phyloP scores from a whole-genome alignment of 2,113 vertebrate species.

The Tretioscincus oriximinensis region DNA sequence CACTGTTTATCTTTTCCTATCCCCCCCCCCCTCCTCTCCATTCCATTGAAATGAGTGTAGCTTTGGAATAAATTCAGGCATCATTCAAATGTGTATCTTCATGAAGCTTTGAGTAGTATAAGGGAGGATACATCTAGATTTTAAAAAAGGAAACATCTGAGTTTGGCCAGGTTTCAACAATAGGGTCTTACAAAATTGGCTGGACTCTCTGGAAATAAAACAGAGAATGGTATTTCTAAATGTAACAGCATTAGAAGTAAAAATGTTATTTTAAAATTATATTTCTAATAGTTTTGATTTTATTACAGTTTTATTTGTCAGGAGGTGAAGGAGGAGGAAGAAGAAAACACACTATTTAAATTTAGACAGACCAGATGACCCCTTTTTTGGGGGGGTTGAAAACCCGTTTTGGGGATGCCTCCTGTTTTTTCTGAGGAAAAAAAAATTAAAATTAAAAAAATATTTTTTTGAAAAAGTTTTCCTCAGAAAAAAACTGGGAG shows the following conservation, averaged over 20 bases:
- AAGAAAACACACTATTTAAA: no score
- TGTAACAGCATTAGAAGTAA: neutral
- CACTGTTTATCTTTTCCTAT: slow-evolving; percentile 6
- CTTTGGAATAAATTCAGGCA: slow-evolving; percentile 37
- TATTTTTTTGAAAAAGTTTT: no score
- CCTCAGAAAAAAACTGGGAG: no score
- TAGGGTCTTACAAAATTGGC: slow-evolving; percentile 38
- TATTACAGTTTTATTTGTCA: slow-evolving; percentile 25
- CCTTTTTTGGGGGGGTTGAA: no score
- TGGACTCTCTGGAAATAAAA: neutral
- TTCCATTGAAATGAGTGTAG: slow-evolving; percentile 35
- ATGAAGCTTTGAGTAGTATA: slow-evolving; percentile 40
- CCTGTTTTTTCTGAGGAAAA: no score
- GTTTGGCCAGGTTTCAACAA: slow-evolving; percentile 49
- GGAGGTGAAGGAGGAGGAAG: neutral
- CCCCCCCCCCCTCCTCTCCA: neutral
- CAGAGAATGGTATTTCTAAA: neutral
- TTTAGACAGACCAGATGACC: no score
- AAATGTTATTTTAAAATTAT: neutral
- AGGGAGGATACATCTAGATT: slow-evolving; percentile 37
- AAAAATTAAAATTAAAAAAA: no score
- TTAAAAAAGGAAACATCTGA: slow-evolving; percentile 57
- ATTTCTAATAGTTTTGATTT: neutral
- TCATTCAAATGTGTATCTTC: slow-evolving; percentile 43
- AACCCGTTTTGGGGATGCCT: no score